Conservation (phyloP, 2,888 invertebrate species). For the Athetis lepigone region DNA sequence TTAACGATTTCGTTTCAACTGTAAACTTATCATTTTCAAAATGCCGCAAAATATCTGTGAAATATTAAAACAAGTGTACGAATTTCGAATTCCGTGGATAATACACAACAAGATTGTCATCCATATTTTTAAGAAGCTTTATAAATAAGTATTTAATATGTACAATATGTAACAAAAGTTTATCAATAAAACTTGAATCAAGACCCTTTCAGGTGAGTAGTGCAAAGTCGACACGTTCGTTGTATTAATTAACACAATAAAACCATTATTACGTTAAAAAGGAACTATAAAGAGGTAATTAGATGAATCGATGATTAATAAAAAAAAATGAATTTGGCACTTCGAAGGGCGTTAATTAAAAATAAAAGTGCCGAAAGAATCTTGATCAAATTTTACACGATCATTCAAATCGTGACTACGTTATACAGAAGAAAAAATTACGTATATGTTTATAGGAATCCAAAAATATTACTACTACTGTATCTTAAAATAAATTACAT, state of each 20-base stretch:
- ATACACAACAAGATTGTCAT: slow-evolving; percentile 59
- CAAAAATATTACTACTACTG: slow-evolving; percentile 90
- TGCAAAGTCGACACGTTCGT: slow-evolving; percentile 59
- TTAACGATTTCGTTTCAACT: slow-evolving; percentile 76
- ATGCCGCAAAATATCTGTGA: slow-evolving; percentile 74
- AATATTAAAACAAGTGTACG: slow-evolving; percentile 79
- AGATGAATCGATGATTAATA: slow-evolving; percentile 73
- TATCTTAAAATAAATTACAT: slow-evolving; percentile 90
- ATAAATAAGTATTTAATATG: slow-evolving; percentile 82
- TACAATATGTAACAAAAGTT: slow-evolving; percentile 84
- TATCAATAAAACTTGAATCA: slow-evolving; percentile 76
- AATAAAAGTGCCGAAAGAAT: slow-evolving; percentile 79
- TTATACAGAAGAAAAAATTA: slow-evolving; percentile 85
- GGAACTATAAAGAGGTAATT: slow-evolving; percentile 80
- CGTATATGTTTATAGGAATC: slow-evolving; percentile 91
- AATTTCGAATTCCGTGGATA: slow-evolving; percentile 73
- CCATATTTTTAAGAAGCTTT: slow-evolving; percentile 65
- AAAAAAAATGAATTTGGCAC: slow-evolving; percentile 87
- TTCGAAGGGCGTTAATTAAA: slow-evolving; percentile 76
- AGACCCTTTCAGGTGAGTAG: slow-evolving; percentile 79
- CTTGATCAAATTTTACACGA: slow-evolving; percentile 77
- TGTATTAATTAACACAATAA: slow-evolving; percentile 67
- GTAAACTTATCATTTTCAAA: slow-evolving; percentile 76
- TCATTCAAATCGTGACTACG: slow-evolving; percentile 64
- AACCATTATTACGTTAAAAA: slow-evolving; percentile 71